Conservation (phyloP, 2,113 vertebrate genomes). For the Microcebus griseorufus region DNA sequence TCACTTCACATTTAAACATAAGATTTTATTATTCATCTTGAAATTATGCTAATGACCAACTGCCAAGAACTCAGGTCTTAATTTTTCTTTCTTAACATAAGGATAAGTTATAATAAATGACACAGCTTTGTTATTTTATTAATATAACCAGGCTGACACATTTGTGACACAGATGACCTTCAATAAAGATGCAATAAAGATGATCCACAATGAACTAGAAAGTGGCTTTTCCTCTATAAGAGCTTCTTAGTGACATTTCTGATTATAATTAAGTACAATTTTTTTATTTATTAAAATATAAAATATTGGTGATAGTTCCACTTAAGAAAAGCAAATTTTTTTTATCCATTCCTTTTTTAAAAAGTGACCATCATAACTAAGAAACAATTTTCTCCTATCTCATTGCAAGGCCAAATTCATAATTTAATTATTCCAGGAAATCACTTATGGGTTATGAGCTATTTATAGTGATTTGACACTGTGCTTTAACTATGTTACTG, state of each 20-base stretch:
- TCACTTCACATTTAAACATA: not conserved
- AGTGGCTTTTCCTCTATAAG: not conserved
- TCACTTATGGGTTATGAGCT: not conserved
- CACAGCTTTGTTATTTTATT: not conserved
- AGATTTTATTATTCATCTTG: not conserved
- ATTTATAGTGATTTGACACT: conserved; percentile 35
- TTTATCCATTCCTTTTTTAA: not conserved
- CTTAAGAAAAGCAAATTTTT: not conserved
- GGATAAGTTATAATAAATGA: not conserved
- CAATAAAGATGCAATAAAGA: not conserved
- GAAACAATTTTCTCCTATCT: not conserved
- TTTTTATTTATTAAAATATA: not conserved
- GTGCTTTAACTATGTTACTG: not conserved
- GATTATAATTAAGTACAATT: not conserved
- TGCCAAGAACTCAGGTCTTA: not conserved
- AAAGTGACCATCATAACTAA: not conserved
- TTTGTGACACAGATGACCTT: conserved; percentile 1
- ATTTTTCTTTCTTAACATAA: not conserved
- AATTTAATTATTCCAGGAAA: not conserved
- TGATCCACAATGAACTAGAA: not conserved
- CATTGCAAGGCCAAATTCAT: not conserved
- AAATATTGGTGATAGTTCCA: not conserved
- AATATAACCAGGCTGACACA: not conserved
- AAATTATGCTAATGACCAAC: not conserved
- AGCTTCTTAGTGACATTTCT: not conserved